phyloP scores from a whole-genome alignment of 2,113 vertebrate genomes.

The Ascaphus truei region DNA sequence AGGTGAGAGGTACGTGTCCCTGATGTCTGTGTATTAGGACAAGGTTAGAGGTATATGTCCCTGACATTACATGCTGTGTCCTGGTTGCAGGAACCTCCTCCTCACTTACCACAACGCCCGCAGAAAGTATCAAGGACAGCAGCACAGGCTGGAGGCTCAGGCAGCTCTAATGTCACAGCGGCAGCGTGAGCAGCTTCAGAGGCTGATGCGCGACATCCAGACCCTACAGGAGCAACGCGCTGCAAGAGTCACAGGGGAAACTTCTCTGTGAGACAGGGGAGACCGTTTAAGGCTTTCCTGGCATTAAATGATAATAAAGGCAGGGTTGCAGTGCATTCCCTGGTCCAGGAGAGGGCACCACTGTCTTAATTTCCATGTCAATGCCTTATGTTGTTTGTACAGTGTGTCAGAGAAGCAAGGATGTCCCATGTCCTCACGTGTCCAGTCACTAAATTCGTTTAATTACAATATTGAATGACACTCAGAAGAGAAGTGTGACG shows the following conservation, averaged over 20 bases:
- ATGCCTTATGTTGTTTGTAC: no score
- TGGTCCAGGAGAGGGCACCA: no score
- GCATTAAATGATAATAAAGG: no score
- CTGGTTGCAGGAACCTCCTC: conserved; percentile 62
- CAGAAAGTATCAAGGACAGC: conserved; percentile 73
- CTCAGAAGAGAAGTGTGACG: no score
- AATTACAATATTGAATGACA: no score
- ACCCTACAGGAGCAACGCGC: conserved; percentile 52
- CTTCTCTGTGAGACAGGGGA: conserved; percentile 36
- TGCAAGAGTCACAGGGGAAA: conserved; percentile 43
- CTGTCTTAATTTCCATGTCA: no score
- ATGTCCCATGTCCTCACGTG: no score
- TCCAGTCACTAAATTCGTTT: no score
- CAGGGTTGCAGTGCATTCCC: no score
- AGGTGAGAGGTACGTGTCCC: not conserved
- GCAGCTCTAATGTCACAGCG: conserved; percentile 56
- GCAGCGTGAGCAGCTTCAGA: conserved; percentile 55
- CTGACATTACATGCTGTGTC: not conserved
- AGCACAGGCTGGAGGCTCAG: conserved; percentile 70
- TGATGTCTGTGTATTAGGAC: not conserved
- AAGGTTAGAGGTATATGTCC: not conserved
- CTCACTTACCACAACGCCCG: conserved; percentile 69
- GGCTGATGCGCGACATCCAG: conserved; percentile 44
- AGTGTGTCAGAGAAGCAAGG: no score
- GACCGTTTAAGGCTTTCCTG: no score